Evolutionary conservation across 2,113 vertebrate species (phyloP), one percentile per base, ranked within the genome.

Genomic region (Osmerus eperlanus): DNA sequence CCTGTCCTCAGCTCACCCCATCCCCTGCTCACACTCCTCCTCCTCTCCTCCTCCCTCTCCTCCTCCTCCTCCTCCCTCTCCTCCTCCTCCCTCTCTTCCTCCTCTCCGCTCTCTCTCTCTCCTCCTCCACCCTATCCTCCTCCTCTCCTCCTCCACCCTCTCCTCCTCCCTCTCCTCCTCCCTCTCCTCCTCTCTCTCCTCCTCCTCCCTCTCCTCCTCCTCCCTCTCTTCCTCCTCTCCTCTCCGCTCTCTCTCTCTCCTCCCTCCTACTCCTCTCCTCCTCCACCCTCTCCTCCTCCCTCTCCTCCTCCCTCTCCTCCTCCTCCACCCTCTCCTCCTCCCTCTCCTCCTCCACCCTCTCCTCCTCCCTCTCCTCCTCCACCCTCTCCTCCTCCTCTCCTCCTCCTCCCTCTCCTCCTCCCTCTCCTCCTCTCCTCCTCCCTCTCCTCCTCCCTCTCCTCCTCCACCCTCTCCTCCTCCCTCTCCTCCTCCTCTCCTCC

Each of bases 41-140:
- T 41, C 36, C 7, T 6, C 29, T 32, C 29, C 5, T 32, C 29
- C 36, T 29, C 3, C 21, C 65, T 11, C 41, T 12, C 9, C 9
- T 47, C 9, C 41, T 47, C 41, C 9, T 29, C 47, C 28, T 5
- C 4, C n/a, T 29, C 3, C 21, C 65, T 11, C 41, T 12, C 9
- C 9, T 47, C 9, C 41, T 47, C 41, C 9, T 7, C 32, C 32
- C 7, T 36, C 32, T 41, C 3, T 12, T 28, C 29, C 32, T 25
- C 55, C 64, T 47, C 62, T 81, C 71, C 84, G 84, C 54, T 32
- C 52, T 47, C 9, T 5, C 3, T 7, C 18, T 41, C 29, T 11
- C 7, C 7, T 36, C 32, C 7, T 36, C 32, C 32, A 2, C 32
- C 2, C 1, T 5, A 9, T 47, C 41, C 25, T 12, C 28, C 60